Base-by-base conservation (phyloP, 2,888 invertebrate species). In the Microplitis manilae region DNA sequence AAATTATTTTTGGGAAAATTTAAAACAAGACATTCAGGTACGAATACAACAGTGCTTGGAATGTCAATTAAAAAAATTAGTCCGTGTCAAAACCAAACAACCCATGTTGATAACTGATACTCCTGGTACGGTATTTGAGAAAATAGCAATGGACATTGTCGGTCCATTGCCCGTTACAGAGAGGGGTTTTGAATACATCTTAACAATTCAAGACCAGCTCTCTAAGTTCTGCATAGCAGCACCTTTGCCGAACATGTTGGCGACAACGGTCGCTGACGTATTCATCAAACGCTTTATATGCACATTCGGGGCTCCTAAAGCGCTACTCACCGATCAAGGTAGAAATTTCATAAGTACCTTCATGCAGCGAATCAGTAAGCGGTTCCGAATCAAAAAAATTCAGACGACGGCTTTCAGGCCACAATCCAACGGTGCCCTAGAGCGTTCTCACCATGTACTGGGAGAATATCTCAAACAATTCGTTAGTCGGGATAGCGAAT, bases 251-350 rank as follows among this genome's bases (percentile, higher is more conserved):
- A 50, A 73, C 6, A 64, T 39, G 20, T 39, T 41, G 50, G 65
- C 73, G 7, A 9, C 9, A 64, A 41, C 64, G 1, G 64, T 73
- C 6, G 73, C 73, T 7, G 64, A 73, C 0, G 65, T n/a, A 1
- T 73, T 73, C 20, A 64, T 64, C 20, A 64, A 73, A 20, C 62
- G 73, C 17, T 62, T 64, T 7, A 61, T 61, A 15, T 61, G 61
- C 6, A 61, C 61, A 17, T 75, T 75, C 20, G 75, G 62, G 0
- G 38, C 80, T 1, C 82, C 83, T 13, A 59, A 59, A 59, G 8
- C 0, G 78, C 75, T 81, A 1, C 15, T 84, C 9, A 83, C 83
- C 0, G 84, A 85, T 40, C 82, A 82, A 75, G 83, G 84, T 0
- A 73, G 77, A 6, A 81, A 83, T 64, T 84, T 84, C 17, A 7